A percentile compares a stretch with the other conserved stretches of the same genome.
Evolutionary conservation across 1,140 invertebrate genomes (phyloP).

Genomic region (Drosophila malerkotliana): DNA sequence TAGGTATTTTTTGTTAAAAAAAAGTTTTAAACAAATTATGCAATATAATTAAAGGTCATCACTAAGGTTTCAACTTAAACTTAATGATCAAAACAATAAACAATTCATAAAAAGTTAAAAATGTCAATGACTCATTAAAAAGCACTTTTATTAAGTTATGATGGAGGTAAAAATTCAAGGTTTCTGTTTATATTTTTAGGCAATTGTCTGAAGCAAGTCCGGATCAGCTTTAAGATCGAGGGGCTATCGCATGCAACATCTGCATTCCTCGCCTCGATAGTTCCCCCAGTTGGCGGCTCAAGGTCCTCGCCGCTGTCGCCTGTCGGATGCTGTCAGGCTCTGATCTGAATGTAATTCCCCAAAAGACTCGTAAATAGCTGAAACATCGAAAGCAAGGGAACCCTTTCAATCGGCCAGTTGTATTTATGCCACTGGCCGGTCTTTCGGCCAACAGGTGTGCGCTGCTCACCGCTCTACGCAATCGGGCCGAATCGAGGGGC

Average conservation of each 20-base stretch:
- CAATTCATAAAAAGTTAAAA: no score
- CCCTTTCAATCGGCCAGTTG: constrained; percentile 35
- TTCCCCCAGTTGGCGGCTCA: constrained; percentile 14
- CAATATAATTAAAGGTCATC: background rate
- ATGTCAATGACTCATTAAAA: background rate
- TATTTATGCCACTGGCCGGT: constrained; percentile 61
- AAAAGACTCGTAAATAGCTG: constrained; percentile 47
- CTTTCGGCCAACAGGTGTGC: constrained; percentile 63
- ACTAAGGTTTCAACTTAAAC: no score
- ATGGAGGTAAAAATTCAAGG: background rate
- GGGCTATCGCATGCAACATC: constrained; percentile 28
- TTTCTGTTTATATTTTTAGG: background rate
- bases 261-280: constrained; percentile 24
- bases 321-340: constrained; percentile 47
- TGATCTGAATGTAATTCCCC: constrained; percentile 31
- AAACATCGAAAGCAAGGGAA: constrained; percentile 12
- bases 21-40: background rate
- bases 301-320: constrained; percentile 8
- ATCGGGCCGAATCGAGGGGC: constrained; percentile 6
- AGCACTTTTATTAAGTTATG: background rate
- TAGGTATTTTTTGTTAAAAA: background rate
- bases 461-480: constrained; percentile 51
- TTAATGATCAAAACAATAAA: background rate
- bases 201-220: constrained; percentile 8
- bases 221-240: background rate